Base-by-base conservation (phyloP, 2,888 invertebrate species). In the Drosophila parthenogenetica region DNA sequence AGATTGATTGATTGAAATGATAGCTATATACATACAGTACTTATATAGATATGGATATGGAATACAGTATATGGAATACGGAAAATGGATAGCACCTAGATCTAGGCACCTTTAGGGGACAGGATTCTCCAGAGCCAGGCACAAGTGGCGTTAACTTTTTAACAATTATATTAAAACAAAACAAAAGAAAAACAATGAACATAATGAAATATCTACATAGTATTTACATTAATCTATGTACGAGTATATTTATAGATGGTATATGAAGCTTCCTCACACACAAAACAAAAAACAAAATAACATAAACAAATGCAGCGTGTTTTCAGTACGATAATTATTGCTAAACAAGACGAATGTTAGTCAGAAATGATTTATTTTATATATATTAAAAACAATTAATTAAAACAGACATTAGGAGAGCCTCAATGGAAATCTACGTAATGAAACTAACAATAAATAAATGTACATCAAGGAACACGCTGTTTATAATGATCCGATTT, bases 221-320 rank as follows among this genome's bases (percentile, higher is more conserved):
- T 71, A 77, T 77, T 74, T 77, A 77, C 77, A 77, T 60, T 40
- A 49, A 70, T 66, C 62, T 69, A 67, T 67, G 71, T 77, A 82
- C 74, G 81, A 78, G 67, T 86, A 83, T 86, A 88, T 84, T 88
- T 80, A 81, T 81, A 86, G 78, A 86, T 82, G 85, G 75, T 81
- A 84, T 82, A 84, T 80, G 76, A 84, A 85, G 85, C 85, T 85
- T 85, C 85, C 87, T 85, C 84, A 83, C 73, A 79, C 61, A 77
- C 35, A 35, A 35, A 35, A 35, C 4, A 35, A 35, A 35, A 29
- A 29, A 8, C 3, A 29, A 29, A 29, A 29, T 3, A 19, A 29
- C 29, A 29, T 29, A 29, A 29, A 29, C 29, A 75, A 73, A 65
- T 63, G 66, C 77, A 80, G 67, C 74, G 71, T 77, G 72, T 74